Evolutionary conservation across 2,113 vertebrate genomes (phyloP).

Genomic region (Nesogale talazaci): DNA sequence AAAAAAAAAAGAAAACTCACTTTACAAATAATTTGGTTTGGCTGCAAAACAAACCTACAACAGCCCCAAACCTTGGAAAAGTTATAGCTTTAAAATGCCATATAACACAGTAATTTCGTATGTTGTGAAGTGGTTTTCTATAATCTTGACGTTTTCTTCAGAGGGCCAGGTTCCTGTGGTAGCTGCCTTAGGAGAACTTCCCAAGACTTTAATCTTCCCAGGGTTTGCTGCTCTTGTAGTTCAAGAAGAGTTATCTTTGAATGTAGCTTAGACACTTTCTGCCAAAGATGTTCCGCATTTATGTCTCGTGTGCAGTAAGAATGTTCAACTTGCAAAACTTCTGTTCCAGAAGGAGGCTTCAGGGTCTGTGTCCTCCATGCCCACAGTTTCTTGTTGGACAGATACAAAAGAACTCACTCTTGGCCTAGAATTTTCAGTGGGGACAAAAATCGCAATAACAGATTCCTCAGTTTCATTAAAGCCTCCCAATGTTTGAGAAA

Average conservation of each 20-base stretch:
- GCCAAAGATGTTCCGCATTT: conserved; percentile 90
- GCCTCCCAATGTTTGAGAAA: conserved; percentile 84
- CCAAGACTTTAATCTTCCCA: conserved; percentile 88
- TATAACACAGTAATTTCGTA: conserved; percentile 86
- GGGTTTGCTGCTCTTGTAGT: conserved; percentile 84
- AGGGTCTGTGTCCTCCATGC: conserved; percentile 71
- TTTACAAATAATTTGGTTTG: conserved; percentile 39
- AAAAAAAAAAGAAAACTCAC: too few relatives aligned
- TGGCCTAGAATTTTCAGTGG: conserved; percentile 78
- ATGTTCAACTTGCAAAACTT: conserved; percentile 88
- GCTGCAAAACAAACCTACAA: conserved; percentile 36
- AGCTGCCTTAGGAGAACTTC: conserved; percentile 88
- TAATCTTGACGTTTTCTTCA: conserved; percentile 89
- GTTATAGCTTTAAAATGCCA: conserved; percentile 59
- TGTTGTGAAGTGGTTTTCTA: conserved; percentile 87
- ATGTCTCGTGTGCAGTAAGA: conserved; percentile 90
- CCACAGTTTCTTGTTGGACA: conserved; percentile 73
- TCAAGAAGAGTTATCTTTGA: conserved; percentile 90
- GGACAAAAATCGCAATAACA: conserved; percentile 86
- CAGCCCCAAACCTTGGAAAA: background rate
- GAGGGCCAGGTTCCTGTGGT: conserved; percentile 88
- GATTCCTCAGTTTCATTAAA: conserved; percentile 82
- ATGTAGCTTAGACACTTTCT: conserved; percentile 90
- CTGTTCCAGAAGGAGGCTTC: conserved; percentile 71
- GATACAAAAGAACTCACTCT: conserved; percentile 73